Evolutionary conservation across 2,888 invertebrate genomes (phyloP), one percentile per base, ranked within the genome.

Genomic region (Drosophila tripunctata): DNA sequence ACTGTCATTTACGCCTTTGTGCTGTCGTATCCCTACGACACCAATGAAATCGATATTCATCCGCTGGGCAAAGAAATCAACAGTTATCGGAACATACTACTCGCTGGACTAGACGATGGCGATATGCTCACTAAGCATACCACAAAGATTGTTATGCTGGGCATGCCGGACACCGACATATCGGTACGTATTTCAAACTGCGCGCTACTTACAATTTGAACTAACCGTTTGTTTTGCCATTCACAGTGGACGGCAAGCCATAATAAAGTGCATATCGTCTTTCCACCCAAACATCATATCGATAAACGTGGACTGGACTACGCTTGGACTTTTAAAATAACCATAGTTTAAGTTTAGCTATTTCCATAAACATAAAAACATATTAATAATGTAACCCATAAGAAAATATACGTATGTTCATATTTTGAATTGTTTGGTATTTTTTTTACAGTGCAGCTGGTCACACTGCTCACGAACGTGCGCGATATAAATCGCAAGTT

Each of bases 11-110:
- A 95, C 89, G 96, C 95, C 0, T 93, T 94, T 43, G 90, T 94
- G 14, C 91, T 96, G 30, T 89, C 93, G 2, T 97, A 96, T 95
- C 96, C 96, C 0, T 87, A 90, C 19, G 90, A 93, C 38, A 93
- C 93, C 63, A 86, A 92, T 14, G 89, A 96, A 7, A 73, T 90
- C 15, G 82, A 89, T 33, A 90, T 95, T 6, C 92, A 92, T 66
- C 90, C 93, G 0, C 87, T 92, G 2, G 87, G 89, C 27, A 77
- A 64, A 41, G 60, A 78, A 0, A 40, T 75, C 1, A 62, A 47
- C 6, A 7, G 56, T 0, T 75, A 57, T 15, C 40, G 66, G 0
- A 78, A 78, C 51, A 65, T 87, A 3, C 3, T 77, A 12, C 54
- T 89, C 6, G 60, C 78, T 0, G 90, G 89, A 0, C 44, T 89